Percentiles rank a stretch among this genome's conserved stretches.
These are phyloP conservation scores for Pseudococcus longispinus DNA, from an alignment of 2,888 invertebrate genomes.

Conservation along the genomic window DNA sequence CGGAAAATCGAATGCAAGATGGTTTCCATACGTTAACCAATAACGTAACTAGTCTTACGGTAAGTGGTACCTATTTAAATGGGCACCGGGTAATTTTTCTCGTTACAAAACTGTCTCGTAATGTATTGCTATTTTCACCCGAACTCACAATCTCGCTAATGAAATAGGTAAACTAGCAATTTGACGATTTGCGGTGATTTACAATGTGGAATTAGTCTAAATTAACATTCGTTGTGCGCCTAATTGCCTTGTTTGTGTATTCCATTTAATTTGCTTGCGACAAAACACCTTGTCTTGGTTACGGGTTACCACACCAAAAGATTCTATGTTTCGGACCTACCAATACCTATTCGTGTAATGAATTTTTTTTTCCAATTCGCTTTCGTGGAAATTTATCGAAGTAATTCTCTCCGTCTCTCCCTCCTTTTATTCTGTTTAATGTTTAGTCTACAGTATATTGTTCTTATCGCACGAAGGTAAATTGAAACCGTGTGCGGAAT, in stretches of 20 bases:
- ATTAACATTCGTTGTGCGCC: background rate
- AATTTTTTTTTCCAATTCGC: background rate
- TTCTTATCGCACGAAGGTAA: background rate
- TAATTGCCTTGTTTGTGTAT: constrained; percentile 19
- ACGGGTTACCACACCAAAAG: background rate
- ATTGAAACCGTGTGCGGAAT: background rate
- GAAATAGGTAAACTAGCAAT: background rate
- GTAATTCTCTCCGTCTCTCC: background rate
- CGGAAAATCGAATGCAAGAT: constrained; percentile 38
- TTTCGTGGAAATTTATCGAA: background rate
- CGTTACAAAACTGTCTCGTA: background rate
- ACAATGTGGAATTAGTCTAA: background rate
- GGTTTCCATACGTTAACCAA: constrained; percentile 2
- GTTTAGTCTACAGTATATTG: background rate
- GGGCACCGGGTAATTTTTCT: background rate
- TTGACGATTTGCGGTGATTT: background rate
- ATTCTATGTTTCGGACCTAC: background rate
- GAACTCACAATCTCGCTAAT: background rate
- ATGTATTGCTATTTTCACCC: background rate
- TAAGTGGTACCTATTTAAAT: background rate
- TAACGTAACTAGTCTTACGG: constrained; percentile 52
- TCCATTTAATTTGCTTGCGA: background rate
- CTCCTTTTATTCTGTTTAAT: background rate
- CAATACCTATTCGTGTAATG: background rate
- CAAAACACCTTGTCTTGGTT: background rate